Evolutionary conservation across 1,140 invertebrate genomes (phyloP).

Genomic region (Drosophila quadrilineata): DNA sequence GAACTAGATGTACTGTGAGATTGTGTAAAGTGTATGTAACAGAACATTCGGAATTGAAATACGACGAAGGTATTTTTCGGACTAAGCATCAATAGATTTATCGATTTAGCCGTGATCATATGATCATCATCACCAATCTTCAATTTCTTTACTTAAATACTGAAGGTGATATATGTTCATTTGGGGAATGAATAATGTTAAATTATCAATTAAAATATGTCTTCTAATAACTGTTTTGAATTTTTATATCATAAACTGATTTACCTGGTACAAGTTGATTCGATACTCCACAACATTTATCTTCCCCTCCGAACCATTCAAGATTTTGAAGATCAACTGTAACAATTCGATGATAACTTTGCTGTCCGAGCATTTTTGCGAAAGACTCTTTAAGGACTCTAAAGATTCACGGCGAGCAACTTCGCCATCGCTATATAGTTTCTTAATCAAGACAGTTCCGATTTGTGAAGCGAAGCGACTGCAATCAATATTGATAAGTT

Average conservation of each 20-base stretch:
- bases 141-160: no score
- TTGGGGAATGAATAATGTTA: no score
- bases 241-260: constrained; percentile 5
- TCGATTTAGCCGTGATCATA: no score
- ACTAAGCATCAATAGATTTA: no score
- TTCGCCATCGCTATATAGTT: constrained; percentile 92
- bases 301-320: constrained; percentile 96
- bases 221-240: no score
- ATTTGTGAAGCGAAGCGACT: constrained; percentile 91
- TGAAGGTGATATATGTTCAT: no score
- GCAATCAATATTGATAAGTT: constrained; percentile 88
- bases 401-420: constrained; percentile 87
- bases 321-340: constrained; percentile 89
- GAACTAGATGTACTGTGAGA: background rate
- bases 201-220: no score
- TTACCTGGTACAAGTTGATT: constrained; percentile 91
- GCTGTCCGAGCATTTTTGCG: constrained; percentile 87
- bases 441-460: constrained; percentile 90
- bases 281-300: constrained; percentile 93
- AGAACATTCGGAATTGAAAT: background rate
- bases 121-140: no score
- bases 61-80: no score
- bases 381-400: constrained; percentile 86
- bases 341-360: constrained; percentile 87
- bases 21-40: background rate